Base-by-base conservation (phyloP, 2,113 vertebrate species). In the Callipepla squamata region DNA sequence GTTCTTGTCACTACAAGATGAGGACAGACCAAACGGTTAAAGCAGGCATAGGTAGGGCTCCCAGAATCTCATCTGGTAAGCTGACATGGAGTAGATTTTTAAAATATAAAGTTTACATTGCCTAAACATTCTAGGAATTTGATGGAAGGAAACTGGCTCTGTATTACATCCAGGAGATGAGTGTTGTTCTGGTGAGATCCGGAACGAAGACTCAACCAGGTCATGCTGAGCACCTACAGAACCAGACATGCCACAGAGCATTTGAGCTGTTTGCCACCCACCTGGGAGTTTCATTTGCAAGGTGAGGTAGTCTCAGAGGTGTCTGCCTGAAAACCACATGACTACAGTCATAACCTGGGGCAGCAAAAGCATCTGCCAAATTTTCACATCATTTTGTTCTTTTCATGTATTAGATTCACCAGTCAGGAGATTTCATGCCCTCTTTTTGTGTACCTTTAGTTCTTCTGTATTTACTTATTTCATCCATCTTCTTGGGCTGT, bases 241-340 rank as follows among this genome's bases (percentile, higher is more conserved):
- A 51, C 26, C n/a, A 86, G 13, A 42, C 0, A 2, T 5, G 11
- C 45, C 44, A 51, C 6, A 36, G 25, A 48, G 5, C 23, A 21
- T 3, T 30, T 1, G 1, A 25, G 11, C 40, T 73, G 36, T 40
- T 44, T 59, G 21, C 42, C 55, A 25, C 38, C 20, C 25, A 19
- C 42, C 26, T 32, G 47, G 47, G 28, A 80, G 81, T 0, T 0
- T 32, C 42, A 25, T 3, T 14, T 34, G n/a, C 0, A 0, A 48
- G 42, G n/a, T 26, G 58, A 44, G 9, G 50, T 25, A 77, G 19
- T 13, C 28, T 63, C 77, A 67, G 50, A 16, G 19, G 10, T 20
- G 30, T 45, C 30, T 77, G 28, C 26, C 51, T 21, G 21, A 83
- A 91, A 63, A 80, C 11, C 34, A 23, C 19, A 40, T 14, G 36